These are phyloP conservation scores for Fukomys damarensis DNA, from an alignment of 2,113 vertebrate species.

Conservation along the genomic window DNA sequence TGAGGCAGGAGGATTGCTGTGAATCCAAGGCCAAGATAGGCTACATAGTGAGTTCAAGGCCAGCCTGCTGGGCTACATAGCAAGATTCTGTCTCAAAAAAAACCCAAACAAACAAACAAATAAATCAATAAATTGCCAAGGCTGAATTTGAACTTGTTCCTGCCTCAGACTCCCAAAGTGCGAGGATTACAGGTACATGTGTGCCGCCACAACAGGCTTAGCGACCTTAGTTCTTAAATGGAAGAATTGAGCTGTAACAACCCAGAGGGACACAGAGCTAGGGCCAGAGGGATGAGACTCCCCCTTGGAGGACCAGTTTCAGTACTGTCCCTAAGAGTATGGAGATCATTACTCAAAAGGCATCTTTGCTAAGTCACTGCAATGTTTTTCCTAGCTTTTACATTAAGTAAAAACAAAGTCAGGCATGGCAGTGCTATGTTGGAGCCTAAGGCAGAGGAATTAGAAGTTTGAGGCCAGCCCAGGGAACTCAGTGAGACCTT, in stretches of 20 bases:
- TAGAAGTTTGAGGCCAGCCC: neutral
- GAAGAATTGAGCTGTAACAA: neutral
- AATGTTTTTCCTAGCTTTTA: neutral
- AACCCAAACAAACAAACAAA: too few relatives aligned
- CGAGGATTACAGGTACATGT: neutral
- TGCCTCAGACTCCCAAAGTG: neutral
- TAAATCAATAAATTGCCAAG: neutral
- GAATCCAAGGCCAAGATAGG: neutral
- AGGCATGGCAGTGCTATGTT: neutral
- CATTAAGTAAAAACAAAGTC: neutral
- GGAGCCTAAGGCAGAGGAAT: neutral
- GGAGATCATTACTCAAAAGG: neutral
- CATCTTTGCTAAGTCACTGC: slow-evolving; percentile 1
- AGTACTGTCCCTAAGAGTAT: neutral
- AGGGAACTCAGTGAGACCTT: neutral
- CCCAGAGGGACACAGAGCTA: neutral
- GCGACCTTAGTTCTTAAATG: neutral
- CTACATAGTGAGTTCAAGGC: neutral
- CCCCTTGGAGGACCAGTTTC: neutral
- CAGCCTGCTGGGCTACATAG: neutral
- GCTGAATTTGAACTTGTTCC: neutral
- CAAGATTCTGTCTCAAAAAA: neutral
- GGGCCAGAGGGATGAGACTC: neutral
- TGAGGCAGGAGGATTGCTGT: neutral
- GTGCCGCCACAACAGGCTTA: neutral